Base-by-base conservation (phyloP, 2,113 vertebrate species). In the Ariopsis seemanni region DNA sequence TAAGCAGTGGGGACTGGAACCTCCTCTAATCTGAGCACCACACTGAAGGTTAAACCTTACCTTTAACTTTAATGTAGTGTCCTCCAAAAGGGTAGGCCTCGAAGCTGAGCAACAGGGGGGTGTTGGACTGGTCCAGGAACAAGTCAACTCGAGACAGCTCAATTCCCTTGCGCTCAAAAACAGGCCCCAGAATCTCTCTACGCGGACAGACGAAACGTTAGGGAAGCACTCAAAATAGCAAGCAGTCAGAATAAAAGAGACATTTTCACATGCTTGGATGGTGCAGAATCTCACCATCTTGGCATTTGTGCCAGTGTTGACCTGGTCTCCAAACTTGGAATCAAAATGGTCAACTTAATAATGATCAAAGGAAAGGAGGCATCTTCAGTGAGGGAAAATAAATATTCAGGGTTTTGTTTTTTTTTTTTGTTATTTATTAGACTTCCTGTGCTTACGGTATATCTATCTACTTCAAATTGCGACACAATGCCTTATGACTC, bases 71-170 rank as follows among this genome's bases (percentile, higher is more conserved):
- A 85, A 99, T 96, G 94, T 97, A 97, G 92, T 97, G 98, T 77
- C 98, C 98, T 87, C 98, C 98, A 0, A 99, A 97, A 88, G 95
- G 96, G 90, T 96, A 99, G 0, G 98, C 97, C 93, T 99, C 98
- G 0, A 99, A 99, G 91, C 96, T 94, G 48, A 99, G 97, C 0
- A 96, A 98, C 80, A 99, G 94, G 0, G 98, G 97, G 0, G 98
- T 99, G 94, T 97, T 97, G 83, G 98, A 99, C 93, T 99, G 98
- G 90, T 99, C 98, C 93, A 99, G 93, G 92, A 97, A 99, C 92
- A 99, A 91, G 20, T 98, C 95, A 82, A 98, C 96, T 55, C 94
- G 95, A 80, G 94, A 92, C 86, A 95, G 91, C 2, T 98, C 94
- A 0, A 99, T 96, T 0, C 96, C 97, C 25, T 97, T 98, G 89